Evolutionary conservation across 2,797 vertebrate genomes (phyloP).

Genomic region (Ataeniobius toweri): DNA sequence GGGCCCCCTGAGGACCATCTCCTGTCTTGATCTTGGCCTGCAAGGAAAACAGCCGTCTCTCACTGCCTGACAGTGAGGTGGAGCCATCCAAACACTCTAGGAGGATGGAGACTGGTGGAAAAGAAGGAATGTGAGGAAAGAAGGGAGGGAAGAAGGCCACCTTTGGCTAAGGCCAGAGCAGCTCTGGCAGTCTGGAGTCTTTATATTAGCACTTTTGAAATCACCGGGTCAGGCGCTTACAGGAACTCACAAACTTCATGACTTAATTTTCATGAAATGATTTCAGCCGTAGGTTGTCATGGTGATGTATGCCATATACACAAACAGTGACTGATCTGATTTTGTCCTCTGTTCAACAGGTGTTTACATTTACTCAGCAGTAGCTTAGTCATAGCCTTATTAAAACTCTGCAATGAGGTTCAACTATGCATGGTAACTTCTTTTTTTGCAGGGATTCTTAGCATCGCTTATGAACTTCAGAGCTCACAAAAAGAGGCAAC

Average conservation of each 20-base stretch:
- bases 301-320: constrained; percentile 27
- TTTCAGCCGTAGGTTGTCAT: constrained; percentile 50
- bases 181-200: constrained; percentile 53
- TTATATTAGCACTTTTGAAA: constrained; percentile 56
- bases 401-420: constrained; percentile 39
- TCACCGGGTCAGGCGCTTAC: constrained; percentile 40
- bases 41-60: constrained; percentile 78
- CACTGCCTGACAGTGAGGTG: constrained; percentile 76
- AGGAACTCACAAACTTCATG: constrained; percentile 49
- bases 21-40: constrained; percentile 77
- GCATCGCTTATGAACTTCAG: constrained; percentile 78
- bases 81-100: constrained; percentile 74
- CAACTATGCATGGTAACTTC: constrained; percentile 33
- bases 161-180: constrained; percentile 58
- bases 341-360: constrained; percentile 60
- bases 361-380: constrained; percentile 59
- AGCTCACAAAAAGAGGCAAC: constrained; percentile 68
- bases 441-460: constrained; percentile 51
- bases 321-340: constrained; percentile 62
- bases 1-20: constrained; percentile 72
- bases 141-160: constrained; percentile 65
- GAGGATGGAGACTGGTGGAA: constrained; percentile 68
- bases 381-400: constrained; percentile 46
- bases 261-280: constrained; percentile 54
- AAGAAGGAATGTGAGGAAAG: constrained; percentile 64